A percentile compares a stretch with the other conserved stretches of the same genome.
These are phyloP conservation scores for Porites evermanni DNA, from an alignment of 92 coral and sea anemone species.

Conservation along the genomic window DNA sequence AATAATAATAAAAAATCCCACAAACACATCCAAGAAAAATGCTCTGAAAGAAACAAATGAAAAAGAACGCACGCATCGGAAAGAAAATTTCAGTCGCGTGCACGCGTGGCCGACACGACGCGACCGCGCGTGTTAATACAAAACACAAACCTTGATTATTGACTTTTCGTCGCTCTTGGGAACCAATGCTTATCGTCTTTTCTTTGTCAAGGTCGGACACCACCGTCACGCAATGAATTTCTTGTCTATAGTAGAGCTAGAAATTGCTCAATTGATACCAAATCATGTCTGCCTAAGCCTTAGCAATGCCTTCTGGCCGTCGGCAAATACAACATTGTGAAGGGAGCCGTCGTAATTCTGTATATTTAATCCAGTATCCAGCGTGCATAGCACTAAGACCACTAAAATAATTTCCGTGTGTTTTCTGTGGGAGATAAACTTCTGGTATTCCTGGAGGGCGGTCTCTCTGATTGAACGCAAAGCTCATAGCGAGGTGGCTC, in stretches of 20 bases:
- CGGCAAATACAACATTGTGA: background rate
- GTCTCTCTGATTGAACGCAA: constrained; percentile 41
- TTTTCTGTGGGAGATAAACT: constrained; percentile 61
- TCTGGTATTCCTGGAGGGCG: constrained; percentile 61
- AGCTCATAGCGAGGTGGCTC: constrained; percentile 37
- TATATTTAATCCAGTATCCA: constrained; percentile 25
- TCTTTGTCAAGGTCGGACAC: constrained; percentile 47
- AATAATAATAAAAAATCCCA: background rate
- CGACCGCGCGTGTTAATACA: constrained; percentile 30
- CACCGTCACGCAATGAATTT: constrained; percentile 50
- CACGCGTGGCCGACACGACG: constrained; percentile 18
- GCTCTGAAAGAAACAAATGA: background rate
- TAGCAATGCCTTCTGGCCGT: background rate
- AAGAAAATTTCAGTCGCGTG: background rate
- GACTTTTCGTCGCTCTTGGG: constrained; percentile 53
- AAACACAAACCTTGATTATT: constrained; percentile 35
- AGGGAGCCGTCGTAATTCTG: constrained; percentile 2
- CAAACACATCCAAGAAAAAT: no score
- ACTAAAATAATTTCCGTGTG: constrained; percentile 42
- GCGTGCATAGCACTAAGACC: constrained; percentile 25
- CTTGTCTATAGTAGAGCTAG: constrained; percentile 10
- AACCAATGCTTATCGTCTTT: constrained; percentile 41
- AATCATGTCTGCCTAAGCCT: background rate
- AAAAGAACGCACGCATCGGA: background rate
- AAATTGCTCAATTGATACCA: constrained; percentile 27